Evolutionary conservation across 2,888 invertebrate genomes (phyloP).

Genomic region (Azorinus chamasolen): DNA sequence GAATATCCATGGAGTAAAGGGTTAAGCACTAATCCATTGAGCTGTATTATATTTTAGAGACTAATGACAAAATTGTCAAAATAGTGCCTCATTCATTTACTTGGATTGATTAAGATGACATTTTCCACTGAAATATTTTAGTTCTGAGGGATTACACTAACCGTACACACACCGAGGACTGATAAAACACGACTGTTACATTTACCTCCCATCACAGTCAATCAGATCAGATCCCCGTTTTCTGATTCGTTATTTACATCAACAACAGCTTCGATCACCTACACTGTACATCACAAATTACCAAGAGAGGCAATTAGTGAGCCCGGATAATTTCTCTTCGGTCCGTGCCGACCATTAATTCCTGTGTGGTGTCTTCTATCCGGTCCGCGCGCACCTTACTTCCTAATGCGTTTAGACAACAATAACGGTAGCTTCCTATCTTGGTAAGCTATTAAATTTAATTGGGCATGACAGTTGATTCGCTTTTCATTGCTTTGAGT

Average conservation of each 20-base stretch:
- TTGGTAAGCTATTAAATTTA: neutral
- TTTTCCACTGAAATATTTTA: too few species aligned
- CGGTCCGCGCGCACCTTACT: slow-evolving; percentile 22
- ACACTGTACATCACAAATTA: slow-evolving; percentile 13
- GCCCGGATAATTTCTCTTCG: slow-evolving; percentile 30
- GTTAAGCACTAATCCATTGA: too few species aligned
- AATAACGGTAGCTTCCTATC: slow-evolving; percentile 28
- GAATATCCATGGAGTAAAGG: too few species aligned
- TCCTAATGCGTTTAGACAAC: slow-evolving; percentile 40
- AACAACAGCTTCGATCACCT: slow-evolving; percentile 27
- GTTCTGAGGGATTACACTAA: too few species aligned
- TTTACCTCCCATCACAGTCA: slow-evolving; percentile 8
- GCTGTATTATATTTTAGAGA: too few species aligned
- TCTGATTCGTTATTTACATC: slow-evolving; percentile 28
- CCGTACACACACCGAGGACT: too few species aligned
- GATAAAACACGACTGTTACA: too few species aligned
- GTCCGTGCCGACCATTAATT: neutral
- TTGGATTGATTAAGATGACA: too few species aligned
- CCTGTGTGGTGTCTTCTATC: slow-evolving; percentile 40
- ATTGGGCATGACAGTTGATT: slow-evolving; percentile 31
- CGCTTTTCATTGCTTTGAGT: too few species aligned
- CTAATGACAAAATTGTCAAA: too few species aligned
- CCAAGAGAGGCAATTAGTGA: slow-evolving; percentile 55
- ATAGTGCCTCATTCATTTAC: too few species aligned
- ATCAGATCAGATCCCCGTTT: slow-evolving; percentile 23